Evolutionary conservation across 2,888 invertebrate genomes (phyloP), one percentile per base, ranked within the genome.

Genomic region (Drosophila atripex): DNA sequence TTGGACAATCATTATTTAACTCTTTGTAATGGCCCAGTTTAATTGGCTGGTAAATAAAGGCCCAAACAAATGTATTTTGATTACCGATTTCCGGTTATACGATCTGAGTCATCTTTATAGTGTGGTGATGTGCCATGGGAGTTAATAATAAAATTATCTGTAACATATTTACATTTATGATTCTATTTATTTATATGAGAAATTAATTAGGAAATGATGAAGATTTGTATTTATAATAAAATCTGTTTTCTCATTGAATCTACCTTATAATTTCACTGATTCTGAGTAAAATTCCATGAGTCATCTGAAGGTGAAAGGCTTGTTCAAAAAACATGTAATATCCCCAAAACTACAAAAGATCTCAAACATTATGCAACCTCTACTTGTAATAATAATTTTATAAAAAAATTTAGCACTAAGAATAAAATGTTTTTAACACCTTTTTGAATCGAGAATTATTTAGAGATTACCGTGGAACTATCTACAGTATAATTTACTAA

Each of bases 1-100:
- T n/a, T 35, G 35, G 35, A 6, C 18, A 18, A 35, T 6, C 14
- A 6, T 35, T 35, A n/a, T 7, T 14, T 14, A n/a, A 35, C n/a
- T n/a, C 32, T 12, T 12, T 32, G 32, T 32, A 12, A 12, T 32
- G 32, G 32, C 32, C 11, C 28, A 28, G 28, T 9, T 28, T 28
- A 28, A 28, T 28, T 9, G 14, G 11, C 47, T 47, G 35, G 8
- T 2, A 50, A 16, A 12, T 9, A 32, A 32, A 16, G 12, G 3
- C 14, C 8, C 18, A 12, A 32, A 32, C 12, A 35, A 18, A 11
- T 7, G 9, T 21, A 38, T 28, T 14, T 16, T n/a, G 41, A 43
- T 58, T 32, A 43, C 32, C 6, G 38, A 64, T 52, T 52, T 52
- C 64, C 63, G 64, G 64, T 64, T 46, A 18, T 39, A 8, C 43